phyloP scores from a whole-genome alignment of 2,797 vertebrate genomes.

The Coregonus sp. region DNA sequence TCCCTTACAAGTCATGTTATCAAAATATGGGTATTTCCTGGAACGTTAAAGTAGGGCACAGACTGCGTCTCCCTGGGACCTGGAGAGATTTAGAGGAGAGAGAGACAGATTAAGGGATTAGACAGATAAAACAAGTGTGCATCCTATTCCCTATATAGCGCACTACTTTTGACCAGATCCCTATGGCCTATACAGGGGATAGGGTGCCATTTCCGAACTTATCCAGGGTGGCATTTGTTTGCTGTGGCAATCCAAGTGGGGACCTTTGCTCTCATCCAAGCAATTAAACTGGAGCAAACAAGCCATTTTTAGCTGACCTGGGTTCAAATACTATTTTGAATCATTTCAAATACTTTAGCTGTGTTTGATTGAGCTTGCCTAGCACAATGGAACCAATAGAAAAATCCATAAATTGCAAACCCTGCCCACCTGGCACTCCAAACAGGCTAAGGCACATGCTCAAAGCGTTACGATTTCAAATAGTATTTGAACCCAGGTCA shows the following conservation, averaged over 20 bases:
- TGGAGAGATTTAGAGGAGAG: not conserved
- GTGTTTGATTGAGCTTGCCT: not conserved
- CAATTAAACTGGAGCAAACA: slow-evolving; percentile 22
- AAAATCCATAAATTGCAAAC: not conserved
- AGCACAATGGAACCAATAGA: not conserved
- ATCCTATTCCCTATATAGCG: not conserved
- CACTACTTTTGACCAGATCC: too few species aligned
- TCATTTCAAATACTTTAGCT: not conserved
- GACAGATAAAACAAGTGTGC: not conserved
- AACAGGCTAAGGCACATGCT: too few species aligned
- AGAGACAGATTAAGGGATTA: not conserved
- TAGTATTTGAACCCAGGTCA: too few species aligned
- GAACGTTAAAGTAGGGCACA: slow-evolving; percentile 7
- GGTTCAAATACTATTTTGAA: not conserved
- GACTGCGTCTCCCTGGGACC: not conserved
- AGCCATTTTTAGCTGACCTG: slow-evolving; percentile 16
- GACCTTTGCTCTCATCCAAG: slow-evolving; percentile 44
- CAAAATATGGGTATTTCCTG: not conserved
- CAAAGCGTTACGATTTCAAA: too few species aligned
- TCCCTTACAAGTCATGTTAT: not conserved
- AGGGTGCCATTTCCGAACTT: not conserved
- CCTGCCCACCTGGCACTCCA: too few species aligned
- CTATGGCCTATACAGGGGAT: not conserved
- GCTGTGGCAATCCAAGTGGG: slow-evolving; percentile 20
- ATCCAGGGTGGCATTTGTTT: slow-evolving; percentile 20